Evolutionary conservation across 2,797 vertebrate genomes (phyloP).

Genomic region (Hippocampus kuda): DNA sequence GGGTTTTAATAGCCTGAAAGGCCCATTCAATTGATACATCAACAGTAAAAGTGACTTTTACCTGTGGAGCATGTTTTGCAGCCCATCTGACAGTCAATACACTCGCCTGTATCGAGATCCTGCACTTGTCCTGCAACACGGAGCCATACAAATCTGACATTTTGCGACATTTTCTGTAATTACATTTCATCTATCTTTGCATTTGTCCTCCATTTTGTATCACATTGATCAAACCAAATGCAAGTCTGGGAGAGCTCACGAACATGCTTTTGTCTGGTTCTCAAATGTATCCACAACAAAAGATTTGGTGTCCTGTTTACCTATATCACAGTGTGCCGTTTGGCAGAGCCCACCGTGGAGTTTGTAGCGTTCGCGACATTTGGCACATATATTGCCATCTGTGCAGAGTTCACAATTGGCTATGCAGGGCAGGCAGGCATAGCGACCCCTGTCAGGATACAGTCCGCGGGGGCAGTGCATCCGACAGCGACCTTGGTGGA

Average conservation of each 20-base stretch:
- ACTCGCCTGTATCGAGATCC: constrained; percentile 72
- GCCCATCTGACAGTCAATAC: constrained; percentile 67
- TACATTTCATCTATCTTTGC: background rate
- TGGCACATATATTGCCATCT: constrained; percentile 67
- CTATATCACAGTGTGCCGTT: constrained; percentile 53
- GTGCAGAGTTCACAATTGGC: constrained; percentile 74
- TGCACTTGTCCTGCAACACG: constrained; percentile 67
- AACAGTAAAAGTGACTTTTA: constrained; percentile 26
- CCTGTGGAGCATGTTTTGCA: constrained; percentile 71
- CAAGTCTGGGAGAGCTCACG: background rate
- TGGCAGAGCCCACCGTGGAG: constrained; percentile 68
- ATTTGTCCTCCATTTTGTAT: background rate
- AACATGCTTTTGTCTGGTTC: background rate
- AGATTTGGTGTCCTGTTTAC: constrained; percentile 45
- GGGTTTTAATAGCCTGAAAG: background rate
- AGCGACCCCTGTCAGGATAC: constrained; percentile 65
- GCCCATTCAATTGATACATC: background rate
- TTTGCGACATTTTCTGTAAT: background rate
- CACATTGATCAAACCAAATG: background rate
- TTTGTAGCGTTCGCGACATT: constrained; percentile 69
- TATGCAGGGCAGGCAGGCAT: constrained; percentile 67
- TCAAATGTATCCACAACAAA: background rate
- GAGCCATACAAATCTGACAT: constrained; percentile 1
- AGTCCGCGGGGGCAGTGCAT: constrained; percentile 69
- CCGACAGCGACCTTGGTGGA: constrained; percentile 70